Conservation (phyloP, 2,113 vertebrate genomes). For the Oncorhynchus nerka region DNA sequence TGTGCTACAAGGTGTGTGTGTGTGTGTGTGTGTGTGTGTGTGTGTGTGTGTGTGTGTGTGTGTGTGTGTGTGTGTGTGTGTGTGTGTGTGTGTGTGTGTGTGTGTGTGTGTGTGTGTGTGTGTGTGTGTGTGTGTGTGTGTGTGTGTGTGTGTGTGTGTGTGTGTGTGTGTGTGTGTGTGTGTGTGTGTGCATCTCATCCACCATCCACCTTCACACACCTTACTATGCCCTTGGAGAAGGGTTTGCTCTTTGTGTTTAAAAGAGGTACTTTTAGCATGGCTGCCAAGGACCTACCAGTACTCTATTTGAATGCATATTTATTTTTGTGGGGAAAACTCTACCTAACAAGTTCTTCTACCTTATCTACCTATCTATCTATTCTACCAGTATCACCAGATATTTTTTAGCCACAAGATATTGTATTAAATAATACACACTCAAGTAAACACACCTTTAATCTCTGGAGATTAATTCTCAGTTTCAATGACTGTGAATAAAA, state of each 20-base stretch:
- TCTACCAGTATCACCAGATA: too few relatives aligned
- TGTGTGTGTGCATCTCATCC: neutral
- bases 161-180: neutral
- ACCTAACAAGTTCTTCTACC: neutral
- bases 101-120: too few relatives aligned
- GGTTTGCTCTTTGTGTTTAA: too few relatives aligned
- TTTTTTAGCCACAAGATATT: neutral
- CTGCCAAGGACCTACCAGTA: constrained; percentile 38
- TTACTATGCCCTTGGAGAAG: too few relatives aligned
- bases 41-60: neutral
- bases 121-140: too few relatives aligned
- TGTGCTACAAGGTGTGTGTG: neutral
- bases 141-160: too few relatives aligned
- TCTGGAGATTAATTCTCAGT: constrained; percentile 5
- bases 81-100: too few relatives aligned
- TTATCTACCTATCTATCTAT: too few relatives aligned
- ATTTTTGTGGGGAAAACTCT: constrained; percentile 22
- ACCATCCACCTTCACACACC: neutral
- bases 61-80: neutral
- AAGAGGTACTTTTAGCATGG: constrained; percentile 33
- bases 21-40: neutral
- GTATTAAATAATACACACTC: constrained; percentile 27
- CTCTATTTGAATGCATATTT: constrained; percentile 3
- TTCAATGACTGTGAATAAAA: constrained; percentile 13
- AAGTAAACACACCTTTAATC: constrained; percentile 7